Evolutionary conservation across 30 jellyfish, hydroid and myxozoan genomes (phyloP).

Genomic region (Chironex yamaguchii): DNA sequence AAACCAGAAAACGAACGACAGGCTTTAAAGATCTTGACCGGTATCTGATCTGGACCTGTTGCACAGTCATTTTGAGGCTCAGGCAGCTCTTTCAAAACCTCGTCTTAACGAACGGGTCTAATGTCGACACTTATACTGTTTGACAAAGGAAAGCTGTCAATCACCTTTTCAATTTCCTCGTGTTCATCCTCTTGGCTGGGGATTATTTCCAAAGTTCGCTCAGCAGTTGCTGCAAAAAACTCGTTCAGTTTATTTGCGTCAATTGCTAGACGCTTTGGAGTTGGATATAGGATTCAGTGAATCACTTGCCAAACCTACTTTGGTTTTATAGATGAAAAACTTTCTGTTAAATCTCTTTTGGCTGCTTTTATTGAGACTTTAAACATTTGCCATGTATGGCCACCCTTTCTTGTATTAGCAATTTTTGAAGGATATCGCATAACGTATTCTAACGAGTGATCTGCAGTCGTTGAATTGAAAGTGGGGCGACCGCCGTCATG

Average conservation of each 20-base stretch:
- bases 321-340: no score
- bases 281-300: no score
- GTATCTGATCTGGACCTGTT: slow-evolving; percentile 68
- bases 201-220: slow-evolving; percentile 24
- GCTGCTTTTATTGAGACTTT: slow-evolving; percentile 1
- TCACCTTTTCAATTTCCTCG: slow-evolving; percentile 50
- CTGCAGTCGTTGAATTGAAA: no score
- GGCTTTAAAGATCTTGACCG: slow-evolving; percentile 51
- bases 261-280: no score
- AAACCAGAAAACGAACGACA: slow-evolving; percentile 50
- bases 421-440: slow-evolving; percentile 15
- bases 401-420: slow-evolving; percentile 39
- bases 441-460: slow-evolving; percentile 4
- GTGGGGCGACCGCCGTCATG: no score
- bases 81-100: slow-evolving; percentile 41
- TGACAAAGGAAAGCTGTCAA: slow-evolving; percentile 46
- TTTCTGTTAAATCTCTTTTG: no score
- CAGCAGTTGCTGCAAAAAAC: slow-evolving; percentile 34
- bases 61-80: slow-evolving; percentile 36
- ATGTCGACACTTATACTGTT: slow-evolving; percentile 28
- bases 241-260: no score
- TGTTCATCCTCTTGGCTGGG: slow-evolving; percentile 48
- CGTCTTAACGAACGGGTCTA: slow-evolving; percentile 45
- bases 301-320: no score
- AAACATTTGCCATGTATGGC: slow-evolving; percentile 38